These are phyloP conservation scores for Mustela nigripes DNA, from an alignment of 2,113 vertebrate species.

Conservation along the genomic window DNA sequence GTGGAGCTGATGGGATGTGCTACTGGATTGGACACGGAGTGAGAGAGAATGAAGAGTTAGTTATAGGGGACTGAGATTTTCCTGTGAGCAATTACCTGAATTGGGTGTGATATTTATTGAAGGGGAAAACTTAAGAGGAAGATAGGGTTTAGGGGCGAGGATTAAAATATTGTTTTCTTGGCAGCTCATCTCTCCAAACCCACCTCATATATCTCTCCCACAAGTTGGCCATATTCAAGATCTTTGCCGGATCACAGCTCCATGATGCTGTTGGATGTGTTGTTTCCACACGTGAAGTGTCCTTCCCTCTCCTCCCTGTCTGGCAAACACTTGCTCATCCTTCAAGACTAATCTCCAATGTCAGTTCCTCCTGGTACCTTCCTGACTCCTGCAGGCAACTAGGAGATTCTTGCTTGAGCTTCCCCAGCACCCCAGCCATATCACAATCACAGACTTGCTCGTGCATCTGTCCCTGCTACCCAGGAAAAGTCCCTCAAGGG, in stretches of 20 bases:
- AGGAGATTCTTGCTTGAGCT: neutral
- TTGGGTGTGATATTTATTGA: neutral
- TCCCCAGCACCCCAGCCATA: neutral
- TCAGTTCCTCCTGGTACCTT: conserved; percentile 53
- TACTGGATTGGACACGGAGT: neutral
- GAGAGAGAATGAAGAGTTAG: neutral
- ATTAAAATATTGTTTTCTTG: neutral
- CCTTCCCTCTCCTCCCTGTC: neutral
- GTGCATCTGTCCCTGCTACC: neutral
- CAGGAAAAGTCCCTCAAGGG: neutral
- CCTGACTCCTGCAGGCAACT: conserved; percentile 37
- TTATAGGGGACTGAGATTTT: neutral
- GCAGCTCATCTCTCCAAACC: neutral
- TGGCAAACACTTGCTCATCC: conserved; percentile 58
- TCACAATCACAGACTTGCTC: neutral
- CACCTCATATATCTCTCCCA: neutral
- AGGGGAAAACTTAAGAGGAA: neutral
- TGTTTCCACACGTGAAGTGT: neutral
- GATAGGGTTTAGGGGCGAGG: neutral
- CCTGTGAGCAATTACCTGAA: neutral
- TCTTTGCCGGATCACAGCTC: neutral
- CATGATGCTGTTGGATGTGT: neutral
- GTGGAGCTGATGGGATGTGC: neutral
- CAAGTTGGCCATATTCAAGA: neutral
- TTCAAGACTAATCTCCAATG: conserved; percentile 67